Percentiles rank a stretch among this genome's conserved stretches.
Conservation (phyloP, 2,797 vertebrate genomes). For the Alca torda region DNA sequence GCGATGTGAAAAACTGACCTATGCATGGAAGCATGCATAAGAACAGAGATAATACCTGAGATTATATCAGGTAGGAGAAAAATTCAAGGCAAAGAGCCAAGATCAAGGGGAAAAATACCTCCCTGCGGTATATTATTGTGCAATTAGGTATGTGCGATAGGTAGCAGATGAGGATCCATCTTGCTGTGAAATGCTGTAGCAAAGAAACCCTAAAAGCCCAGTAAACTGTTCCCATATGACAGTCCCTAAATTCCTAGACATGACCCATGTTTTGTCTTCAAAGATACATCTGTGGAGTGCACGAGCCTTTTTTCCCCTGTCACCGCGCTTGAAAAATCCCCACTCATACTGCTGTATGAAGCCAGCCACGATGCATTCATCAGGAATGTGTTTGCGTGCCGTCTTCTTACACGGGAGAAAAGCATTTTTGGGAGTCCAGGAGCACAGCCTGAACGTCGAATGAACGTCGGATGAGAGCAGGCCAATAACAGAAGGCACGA, state of each 20-base stretch:
- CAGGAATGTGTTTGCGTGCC: background rate
- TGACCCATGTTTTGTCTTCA: background rate
- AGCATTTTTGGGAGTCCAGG: background rate
- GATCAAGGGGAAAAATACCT: background rate
- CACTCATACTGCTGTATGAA: background rate
- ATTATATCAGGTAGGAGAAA: background rate
- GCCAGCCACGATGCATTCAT: background rate
- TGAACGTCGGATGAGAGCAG: background rate
- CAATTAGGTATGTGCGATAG: background rate
- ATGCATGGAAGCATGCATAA: rapidly evolving
- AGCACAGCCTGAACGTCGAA: background rate
- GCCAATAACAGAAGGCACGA: background rate
- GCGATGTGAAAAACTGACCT: background rate
- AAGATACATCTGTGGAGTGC: background rate
- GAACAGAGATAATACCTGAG: background rate
- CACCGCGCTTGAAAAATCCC: background rate
- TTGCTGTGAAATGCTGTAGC: background rate
- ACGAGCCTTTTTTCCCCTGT: background rate
- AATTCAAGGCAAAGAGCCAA: background rate
- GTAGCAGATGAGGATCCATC: background rate
- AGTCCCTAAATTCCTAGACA: background rate
- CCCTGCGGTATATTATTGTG: background rate
- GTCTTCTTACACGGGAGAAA: rapidly evolving
- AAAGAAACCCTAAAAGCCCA: background rate
- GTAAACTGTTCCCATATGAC: background rate